Base-by-base conservation (phyloP, 2,888 invertebrate species). In the Trichogramma evanescens region DNA sequence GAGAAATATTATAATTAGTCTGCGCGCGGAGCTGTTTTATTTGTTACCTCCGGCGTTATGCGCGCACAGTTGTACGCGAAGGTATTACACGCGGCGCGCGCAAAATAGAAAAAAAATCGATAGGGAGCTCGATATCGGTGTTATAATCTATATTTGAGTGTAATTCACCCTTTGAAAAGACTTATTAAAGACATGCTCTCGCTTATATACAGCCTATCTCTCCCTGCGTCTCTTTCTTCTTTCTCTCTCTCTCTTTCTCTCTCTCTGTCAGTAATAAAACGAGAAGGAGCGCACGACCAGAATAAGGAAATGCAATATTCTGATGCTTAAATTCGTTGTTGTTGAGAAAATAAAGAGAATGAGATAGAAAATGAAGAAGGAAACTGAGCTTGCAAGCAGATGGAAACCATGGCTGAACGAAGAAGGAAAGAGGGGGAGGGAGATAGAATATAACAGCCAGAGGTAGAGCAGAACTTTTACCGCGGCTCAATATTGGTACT, bases 401-500 rank as follows among this genome's bases (percentile, higher is more conserved):
- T 26, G 26, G 26, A 26, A 26, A 26, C 26, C 26, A 26, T 26
- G 26, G 64, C 65, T 67, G 65, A 57, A 65, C 62, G 62, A 62
- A 59, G 61, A 53, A 56, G 40, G 56, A 52, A 26, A 42, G 13
- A 46, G 61, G 50, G 50, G 52, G 51, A 8, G 13, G 54, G 51
- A 44, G 9, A n/a, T n/a, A 50, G 50, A 50, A 39, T 50, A 49
- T 43, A 49, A 40, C 10, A 7, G 50, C 10, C 40, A 50, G 50
- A 59, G 57, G 59, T 50, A 56, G 43, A 60, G 52, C 45, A 64
- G 69, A 67, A 71, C 69, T 71, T 73, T 73, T 72, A 72, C 69
- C 69, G 66, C 66, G 68, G 68, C 70, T 73, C 73, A 72, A 73
- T 73, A 73, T 73, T 72, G 72, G 68, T 69, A 68, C 71, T 68